A percentile compares a stretch with the other conserved stretches of the same genome.
phyloP scores from a whole-genome alignment of 23 tunicate genomes.

The Oikopleura dioica region DNA sequence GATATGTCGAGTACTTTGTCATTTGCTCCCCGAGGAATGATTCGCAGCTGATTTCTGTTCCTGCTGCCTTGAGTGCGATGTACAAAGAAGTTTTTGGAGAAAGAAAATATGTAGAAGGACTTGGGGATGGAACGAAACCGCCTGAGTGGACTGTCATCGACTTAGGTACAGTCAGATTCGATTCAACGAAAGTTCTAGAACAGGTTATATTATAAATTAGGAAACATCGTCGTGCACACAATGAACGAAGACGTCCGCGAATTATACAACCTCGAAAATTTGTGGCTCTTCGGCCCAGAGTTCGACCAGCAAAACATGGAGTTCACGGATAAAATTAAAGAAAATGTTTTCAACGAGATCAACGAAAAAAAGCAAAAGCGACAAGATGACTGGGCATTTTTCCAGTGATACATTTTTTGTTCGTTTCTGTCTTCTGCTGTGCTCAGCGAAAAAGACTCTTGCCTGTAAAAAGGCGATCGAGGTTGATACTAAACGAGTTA shows the following conservation, averaged over 20 bases:
- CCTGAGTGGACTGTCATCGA: conserved; percentile 3
- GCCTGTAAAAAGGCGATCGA: too few species aligned
- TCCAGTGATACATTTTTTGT: too few species aligned
- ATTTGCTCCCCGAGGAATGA: not conserved
- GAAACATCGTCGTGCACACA: not conserved
- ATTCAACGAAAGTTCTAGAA: too few species aligned
- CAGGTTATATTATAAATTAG: too few species aligned
- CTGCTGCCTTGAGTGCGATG: not conserved
- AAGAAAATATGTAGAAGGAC: too few species aligned
- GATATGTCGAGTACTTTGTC: not conserved
- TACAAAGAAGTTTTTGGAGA: too few species aligned
- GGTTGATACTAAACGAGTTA: not conserved
- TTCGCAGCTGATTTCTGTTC: not conserved
- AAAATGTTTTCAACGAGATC: not conserved
- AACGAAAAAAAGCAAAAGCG: not conserved
- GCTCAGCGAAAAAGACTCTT: too few species aligned
- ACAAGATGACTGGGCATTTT: not conserved
- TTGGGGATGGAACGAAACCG: not conserved
- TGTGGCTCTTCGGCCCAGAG: not conserved
- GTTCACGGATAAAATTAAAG: not conserved
- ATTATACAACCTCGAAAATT: not conserved
- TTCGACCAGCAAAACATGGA: not conserved
- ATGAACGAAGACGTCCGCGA: not conserved
- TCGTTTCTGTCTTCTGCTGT: too few species aligned
- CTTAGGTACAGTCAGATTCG: too few species aligned